phyloP scores from a whole-genome alignment of 1,140 invertebrate genomes.

The Chrysomallon squamiferum region DNA sequence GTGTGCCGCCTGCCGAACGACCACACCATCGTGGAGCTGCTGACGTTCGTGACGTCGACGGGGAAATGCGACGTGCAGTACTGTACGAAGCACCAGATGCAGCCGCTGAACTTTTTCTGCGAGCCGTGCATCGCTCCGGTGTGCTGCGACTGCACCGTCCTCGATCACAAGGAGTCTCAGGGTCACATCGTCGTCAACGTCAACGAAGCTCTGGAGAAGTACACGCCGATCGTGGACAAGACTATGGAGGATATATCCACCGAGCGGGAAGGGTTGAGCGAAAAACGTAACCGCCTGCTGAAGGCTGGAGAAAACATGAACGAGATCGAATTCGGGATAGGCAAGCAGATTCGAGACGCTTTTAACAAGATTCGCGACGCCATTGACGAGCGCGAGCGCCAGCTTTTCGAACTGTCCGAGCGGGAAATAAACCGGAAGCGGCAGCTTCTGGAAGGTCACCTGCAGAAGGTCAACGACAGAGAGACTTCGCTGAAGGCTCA shows the following conservation, averaged over 20 bases:
- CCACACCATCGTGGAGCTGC: conserved; percentile 52
- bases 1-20: conserved; percentile 54
- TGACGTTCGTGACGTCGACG: conserved; percentile 45
- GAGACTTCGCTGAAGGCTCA: conserved; percentile 36
- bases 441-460: conserved; percentile 37
- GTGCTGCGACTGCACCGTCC: conserved; percentile 58
- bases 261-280: conserved; percentile 30
- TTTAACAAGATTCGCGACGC: conserved; percentile 50
- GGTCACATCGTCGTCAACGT: conserved; percentile 58
- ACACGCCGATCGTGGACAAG: conserved; percentile 51
- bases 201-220: conserved; percentile 52
- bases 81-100: conserved; percentile 55
- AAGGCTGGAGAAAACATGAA: conserved; percentile 46
- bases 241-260: conserved; percentile 41
- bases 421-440: conserved; percentile 49
- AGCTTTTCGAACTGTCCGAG: conserved; percentile 48
- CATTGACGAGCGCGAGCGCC: conserved; percentile 48
- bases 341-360: conserved; percentile 42
- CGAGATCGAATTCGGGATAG: conserved; percentile 45
- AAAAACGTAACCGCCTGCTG: conserved; percentile 42
- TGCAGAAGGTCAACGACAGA: conserved; percentile 34
- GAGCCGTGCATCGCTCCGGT: conserved; percentile 55
- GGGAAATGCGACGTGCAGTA: conserved; percentile 47
- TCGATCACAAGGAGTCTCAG: conserved; percentile 54
- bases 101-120: conserved; percentile 60